A percentile compares a stretch with the other conserved stretches of the same genome.
Conservation (phyloP, 2,113 vertebrate species). For the Pangasianodon hypophthalmus region DNA sequence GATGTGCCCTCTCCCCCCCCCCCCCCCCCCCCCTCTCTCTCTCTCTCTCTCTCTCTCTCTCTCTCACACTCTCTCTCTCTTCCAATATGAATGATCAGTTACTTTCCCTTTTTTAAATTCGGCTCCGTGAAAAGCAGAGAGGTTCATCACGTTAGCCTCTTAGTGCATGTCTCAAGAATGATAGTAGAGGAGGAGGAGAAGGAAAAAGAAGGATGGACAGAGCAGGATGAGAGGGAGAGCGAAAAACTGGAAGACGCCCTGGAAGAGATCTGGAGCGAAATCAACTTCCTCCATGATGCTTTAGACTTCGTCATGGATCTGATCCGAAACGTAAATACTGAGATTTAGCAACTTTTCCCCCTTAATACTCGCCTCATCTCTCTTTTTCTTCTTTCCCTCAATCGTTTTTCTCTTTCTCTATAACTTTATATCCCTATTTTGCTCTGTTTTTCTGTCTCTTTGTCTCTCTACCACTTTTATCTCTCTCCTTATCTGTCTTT, state of each 20-base stretch:
- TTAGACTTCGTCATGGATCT: conserved; percentile 55
- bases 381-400: not conserved
- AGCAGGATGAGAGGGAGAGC: conserved; percentile 12
- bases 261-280: conserved; percentile 57
- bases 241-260: conserved; percentile 45
- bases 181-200: conserved; percentile 22
- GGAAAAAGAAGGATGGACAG: conserved; percentile 22
- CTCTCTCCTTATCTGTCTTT: not conserved
- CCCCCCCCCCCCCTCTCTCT: no score
- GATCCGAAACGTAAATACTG: conserved; percentile 57
- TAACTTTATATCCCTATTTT: not conserved
- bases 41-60: conserved; percentile 3
- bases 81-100: conserved; percentile 4
- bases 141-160: conserved; percentile 61
- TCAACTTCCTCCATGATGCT: conserved; percentile 56
- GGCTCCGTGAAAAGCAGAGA: conserved; percentile 4
- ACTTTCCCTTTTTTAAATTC: not conserved
- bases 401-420: not conserved
- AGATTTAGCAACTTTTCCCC: not conserved
- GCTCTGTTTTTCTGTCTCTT: not conserved
- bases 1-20: not conserved
- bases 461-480: not conserved
- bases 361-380: not conserved
- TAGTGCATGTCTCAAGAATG: conserved; percentile 47
- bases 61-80: not conserved